Conservation (phyloP, 2,797 vertebrate genomes). For the Threskiornis aethiopicus region DNA sequence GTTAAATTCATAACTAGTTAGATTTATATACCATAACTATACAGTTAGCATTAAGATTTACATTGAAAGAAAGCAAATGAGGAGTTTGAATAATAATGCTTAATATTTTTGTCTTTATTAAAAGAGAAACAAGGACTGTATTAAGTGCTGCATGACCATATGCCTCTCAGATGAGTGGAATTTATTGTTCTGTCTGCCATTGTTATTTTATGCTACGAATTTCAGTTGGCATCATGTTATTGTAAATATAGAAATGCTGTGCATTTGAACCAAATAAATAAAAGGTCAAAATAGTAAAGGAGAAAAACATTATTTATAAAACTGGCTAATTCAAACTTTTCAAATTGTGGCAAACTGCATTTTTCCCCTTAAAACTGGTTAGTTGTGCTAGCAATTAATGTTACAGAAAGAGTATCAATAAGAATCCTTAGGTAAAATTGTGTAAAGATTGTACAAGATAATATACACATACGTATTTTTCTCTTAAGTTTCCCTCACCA, state of each 20-base stretch:
- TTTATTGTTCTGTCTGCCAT: neutral
- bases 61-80: neutral
- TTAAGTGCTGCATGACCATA: neutral
- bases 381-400: neutral
- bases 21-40: neutral
- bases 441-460: neutral
- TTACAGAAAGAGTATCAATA: neutral
- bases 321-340: neutral
- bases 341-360: neutral
- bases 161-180: neutral
- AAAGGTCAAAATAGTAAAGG: neutral
- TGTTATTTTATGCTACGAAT: neutral
- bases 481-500: conserved; percentile 90
- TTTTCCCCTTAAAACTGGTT: neutral
- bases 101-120: neutral
- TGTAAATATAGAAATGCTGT: neutral
- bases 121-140: neutral
- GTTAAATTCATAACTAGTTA: neutral
- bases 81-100: neutral
- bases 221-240: neutral
- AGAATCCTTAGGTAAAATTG: neutral
- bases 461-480: neutral
- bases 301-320: neutral
- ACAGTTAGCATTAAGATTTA: neutral
- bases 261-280: neutral